Evolutionary conservation across 2,888 invertebrate genomes (phyloP), one percentile per base, ranked within the genome.

Genomic region (Rhagonycha fulva): DNA sequence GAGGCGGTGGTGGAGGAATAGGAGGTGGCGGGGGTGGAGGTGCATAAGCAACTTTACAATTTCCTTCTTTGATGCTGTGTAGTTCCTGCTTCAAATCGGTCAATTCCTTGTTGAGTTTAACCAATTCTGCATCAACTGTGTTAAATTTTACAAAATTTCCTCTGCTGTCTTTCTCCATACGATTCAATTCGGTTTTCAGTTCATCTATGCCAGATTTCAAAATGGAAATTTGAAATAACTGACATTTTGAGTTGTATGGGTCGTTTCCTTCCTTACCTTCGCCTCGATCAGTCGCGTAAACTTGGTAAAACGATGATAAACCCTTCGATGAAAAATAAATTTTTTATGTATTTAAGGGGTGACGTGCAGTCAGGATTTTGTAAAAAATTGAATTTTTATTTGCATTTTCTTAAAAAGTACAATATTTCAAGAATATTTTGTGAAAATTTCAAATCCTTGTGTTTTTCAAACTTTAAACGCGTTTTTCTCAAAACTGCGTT

Each of bases 1-100:
- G 77, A 11, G 82, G 81, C 10, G 84, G 80, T 5, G 83, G 82
- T 9, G 83, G 82, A 14, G 84, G 83, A 2, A 83, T 83, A 1
- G 84, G 84, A 0, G 84, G 83, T 3, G 84, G 82, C 0, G 85
- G 83, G 11, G 82, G 81, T 3, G 82, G 81, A 4, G 81, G 81
- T 11, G 80, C 82, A 14, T 81, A 9, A 9, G 23, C 28, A 11
- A 30, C 23, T 47, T 10, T n/a, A 47, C n/a, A n/a, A 7, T 47
- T 9, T 5, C 12, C 19, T 32, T 12, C 28, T 23, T 72, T 9
- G 62, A 69, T 10, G 62, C 70, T 23, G 76, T 23, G 62, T 23
- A 66, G 24, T 66, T 66, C 14, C 69, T 75, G 71, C n/a, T 78
- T 69, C 72, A 81, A 71, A 60, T 80, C 78, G 5, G 68, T 76